Evolutionary conservation across 1,140 invertebrate genomes (phyloP).

Genomic region (Gonatopus flavifemur): DNA sequence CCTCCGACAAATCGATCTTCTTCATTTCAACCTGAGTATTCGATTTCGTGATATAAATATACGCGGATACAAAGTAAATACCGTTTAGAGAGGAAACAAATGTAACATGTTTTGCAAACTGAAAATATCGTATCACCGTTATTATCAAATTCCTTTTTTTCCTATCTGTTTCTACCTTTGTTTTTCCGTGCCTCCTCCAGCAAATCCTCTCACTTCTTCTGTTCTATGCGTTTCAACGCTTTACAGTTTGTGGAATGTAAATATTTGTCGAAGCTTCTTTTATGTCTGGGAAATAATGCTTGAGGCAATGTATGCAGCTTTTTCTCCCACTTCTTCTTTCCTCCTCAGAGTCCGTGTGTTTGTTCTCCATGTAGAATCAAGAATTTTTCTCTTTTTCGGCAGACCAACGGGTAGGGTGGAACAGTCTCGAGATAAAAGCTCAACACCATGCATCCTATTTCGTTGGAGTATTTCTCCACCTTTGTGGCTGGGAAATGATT

Average conservation of each 20-base stretch:
- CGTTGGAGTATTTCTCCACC: neutral
- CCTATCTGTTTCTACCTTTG: too few relatives aligned
- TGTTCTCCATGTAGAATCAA: slow-evolving; percentile 14
- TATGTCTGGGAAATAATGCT: slow-evolving; percentile 25
- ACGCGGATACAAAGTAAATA: too few relatives aligned
- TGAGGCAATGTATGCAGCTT: neutral
- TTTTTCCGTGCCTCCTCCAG: too few relatives aligned
- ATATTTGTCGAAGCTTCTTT: slow-evolving; percentile 25
- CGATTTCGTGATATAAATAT: too few relatives aligned
- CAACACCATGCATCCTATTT: slow-evolving; percentile 7
- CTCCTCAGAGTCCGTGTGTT: too few relatives aligned
- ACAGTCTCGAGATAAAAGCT: slow-evolving; percentile 7
- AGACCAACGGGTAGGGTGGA: neutral
- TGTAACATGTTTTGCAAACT: too few relatives aligned
- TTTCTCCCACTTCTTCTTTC: too few relatives aligned
- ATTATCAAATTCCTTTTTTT: too few relatives aligned
- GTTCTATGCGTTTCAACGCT: neutral
- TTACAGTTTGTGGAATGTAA: slow-evolving; percentile 18
- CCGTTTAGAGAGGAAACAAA: too few relatives aligned
- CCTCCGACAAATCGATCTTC: too few relatives aligned
- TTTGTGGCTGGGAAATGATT: too few relatives aligned
- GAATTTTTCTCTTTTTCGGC: slow-evolving; percentile 17
- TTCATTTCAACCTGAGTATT: too few relatives aligned
- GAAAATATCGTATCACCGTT: slow-evolving; percentile 9
- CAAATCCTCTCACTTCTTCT: neutral